These are phyloP conservation scores for Spermophilus dauricus DNA, from an alignment of 2,113 vertebrate species.

Conservation along the genomic window DNA sequence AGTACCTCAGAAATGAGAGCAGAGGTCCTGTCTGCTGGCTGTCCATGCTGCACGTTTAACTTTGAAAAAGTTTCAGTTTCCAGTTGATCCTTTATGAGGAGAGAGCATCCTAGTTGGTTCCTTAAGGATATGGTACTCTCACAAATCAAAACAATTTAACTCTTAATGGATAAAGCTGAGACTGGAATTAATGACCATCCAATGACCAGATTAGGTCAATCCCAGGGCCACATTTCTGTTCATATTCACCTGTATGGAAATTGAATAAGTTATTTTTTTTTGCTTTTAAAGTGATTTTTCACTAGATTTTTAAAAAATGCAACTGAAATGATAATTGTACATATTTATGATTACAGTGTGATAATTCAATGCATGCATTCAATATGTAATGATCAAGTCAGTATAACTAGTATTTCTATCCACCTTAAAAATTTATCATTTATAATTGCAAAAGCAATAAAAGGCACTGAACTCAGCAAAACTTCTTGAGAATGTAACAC, in stretches of 20 bases:
- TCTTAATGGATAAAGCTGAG: neutral
- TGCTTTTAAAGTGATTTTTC: neutral
- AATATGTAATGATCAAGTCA: neutral
- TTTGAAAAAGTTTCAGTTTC: neutral
- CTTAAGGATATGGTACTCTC: no score
- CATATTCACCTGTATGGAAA: neutral
- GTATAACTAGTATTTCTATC: neutral
- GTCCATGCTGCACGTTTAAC: accelerated
- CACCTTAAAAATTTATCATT: neutral
- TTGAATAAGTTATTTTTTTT: neutral
- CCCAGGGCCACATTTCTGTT: neutral
- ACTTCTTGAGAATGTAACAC: neutral
- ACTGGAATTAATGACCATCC: neutral
- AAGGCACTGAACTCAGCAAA: neutral
- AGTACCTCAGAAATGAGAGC: neutral
- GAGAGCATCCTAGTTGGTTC: neutral
- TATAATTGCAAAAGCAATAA: neutral
- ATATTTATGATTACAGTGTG: neutral
- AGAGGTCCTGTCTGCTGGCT: neutral
- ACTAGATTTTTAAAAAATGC: neutral
- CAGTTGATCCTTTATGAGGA: neutral
- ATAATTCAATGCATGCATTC: neutral
- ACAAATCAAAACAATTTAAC: neutral
- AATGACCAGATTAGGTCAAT: neutral
- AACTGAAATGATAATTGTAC: neutral